Base-by-base conservation (phyloP, 2,797 vertebrate genomes). In the Labroides dimidiatus region DNA sequence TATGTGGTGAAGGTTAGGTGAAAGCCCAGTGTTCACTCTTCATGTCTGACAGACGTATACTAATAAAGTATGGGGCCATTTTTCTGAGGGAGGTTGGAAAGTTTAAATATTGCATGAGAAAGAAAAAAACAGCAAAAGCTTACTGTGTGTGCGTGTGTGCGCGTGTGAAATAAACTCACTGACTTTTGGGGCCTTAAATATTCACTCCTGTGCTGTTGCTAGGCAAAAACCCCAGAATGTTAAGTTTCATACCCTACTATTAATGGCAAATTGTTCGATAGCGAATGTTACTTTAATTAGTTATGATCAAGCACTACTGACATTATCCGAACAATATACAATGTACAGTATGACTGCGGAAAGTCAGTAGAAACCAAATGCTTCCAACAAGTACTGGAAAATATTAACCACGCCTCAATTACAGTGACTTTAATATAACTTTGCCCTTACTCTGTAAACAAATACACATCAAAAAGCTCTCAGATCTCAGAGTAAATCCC, bases 101-200 rank as follows among this genome's bases (percentile, higher is more conserved):
- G 14, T 60, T 67, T 27, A 54, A 69, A 61, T 42, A 44, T 27
- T 19, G 27, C 41, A 59, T 12, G 24, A 50, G 44, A 21, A 13
- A 48, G 7, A 20, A 12, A 17, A 47, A 20, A 44, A 21, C 10
- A 13, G 19, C 16, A 10, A 48, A 4, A 23, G 11, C 19, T 21
- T 11, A 33, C 5, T 6, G 4, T 14, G 20, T 48, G n/a, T n/a
- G n/a, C n/a, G n/a, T n/a, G n/a, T n/a, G 36, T 13, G 44, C 20
- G 36, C n/a, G n/a, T n/a, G n/a, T n/a, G n/a, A n/a, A n/a, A 10
- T 47, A 20, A 45, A 20, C n/a, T 37, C 36, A 37, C 36, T 37
- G 36, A 37, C 36, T 21, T 21, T 21, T 19, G 12, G 5, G 21
- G 21, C 21, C 21, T 49, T 49, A 23, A 12, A 48, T 21, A 48